Conservation (phyloP, 2,888 invertebrate species). For the Meiosimyza decipiens region DNA sequence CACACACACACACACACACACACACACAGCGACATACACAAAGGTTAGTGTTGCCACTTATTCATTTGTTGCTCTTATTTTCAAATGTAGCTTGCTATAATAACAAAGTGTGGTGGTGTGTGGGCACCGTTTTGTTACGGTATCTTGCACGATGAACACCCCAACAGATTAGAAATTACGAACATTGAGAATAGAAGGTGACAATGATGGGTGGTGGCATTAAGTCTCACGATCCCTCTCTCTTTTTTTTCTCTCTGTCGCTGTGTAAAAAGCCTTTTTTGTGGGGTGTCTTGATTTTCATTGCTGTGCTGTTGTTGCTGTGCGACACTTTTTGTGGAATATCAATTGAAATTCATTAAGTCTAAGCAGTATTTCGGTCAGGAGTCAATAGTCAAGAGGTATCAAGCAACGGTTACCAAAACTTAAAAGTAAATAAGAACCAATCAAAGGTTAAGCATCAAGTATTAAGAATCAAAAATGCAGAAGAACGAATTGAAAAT, state of each 20-base stretch:
- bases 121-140: background rate
- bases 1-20: no score
- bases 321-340: no score
- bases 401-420: no score
- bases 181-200: background rate
- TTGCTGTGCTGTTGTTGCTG: background rate
- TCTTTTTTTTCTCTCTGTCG: background rate
- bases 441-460: no score
- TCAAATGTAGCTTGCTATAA: background rate
- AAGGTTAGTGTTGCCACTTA: background rate
- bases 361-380: no score
- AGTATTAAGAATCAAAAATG: no score
- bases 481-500: no score
- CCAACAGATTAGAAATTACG: slow-evolving; percentile 15
- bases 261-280: background rate
- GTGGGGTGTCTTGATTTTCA: background rate
- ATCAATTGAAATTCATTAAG: no score
- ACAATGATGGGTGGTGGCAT: background rate
- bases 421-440: no score
- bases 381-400: no score
- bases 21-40: no score
- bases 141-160: background rate
- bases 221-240: no score
- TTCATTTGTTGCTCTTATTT: slow-evolving; percentile 2
- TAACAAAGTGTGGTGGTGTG: slow-evolving; percentile 9